Evolutionary conservation across 2,888 invertebrate species (phyloP).

Genomic region (Andrena hattorfiana): DNA sequence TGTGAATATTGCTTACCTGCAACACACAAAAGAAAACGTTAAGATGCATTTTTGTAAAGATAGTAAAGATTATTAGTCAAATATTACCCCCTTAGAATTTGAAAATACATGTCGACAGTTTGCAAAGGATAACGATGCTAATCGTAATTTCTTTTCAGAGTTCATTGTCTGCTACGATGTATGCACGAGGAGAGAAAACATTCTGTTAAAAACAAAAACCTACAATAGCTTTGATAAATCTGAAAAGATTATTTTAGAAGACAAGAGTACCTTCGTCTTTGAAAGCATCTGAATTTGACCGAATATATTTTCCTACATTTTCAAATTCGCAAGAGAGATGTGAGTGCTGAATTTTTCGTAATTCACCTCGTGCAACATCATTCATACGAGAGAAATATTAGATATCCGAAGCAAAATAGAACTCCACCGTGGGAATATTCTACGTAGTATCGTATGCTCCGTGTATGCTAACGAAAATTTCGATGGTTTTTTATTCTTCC

Average conservation of each 20-base stretch:
- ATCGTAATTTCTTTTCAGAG: too few species aligned
- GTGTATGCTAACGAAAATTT: conserved; percentile 10
- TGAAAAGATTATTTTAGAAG: background rate
- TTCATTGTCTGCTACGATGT: background rate
- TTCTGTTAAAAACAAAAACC: background rate
- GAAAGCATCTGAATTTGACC: background rate
- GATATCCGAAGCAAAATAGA: background rate
- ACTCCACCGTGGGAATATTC: background rate
- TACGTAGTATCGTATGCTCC: background rate
- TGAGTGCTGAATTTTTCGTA: background rate
- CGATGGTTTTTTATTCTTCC: background rate
- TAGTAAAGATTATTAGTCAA: background rate
- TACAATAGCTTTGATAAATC: background rate
- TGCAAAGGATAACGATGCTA: too few species aligned
- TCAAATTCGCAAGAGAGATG: background rate
- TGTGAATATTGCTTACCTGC: conserved; percentile 6
- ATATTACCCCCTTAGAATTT: background rate
- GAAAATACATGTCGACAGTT: too few species aligned
- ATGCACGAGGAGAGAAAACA: background rate
- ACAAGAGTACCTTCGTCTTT: background rate
- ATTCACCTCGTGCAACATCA: background rate
- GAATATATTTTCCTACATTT: background rate
- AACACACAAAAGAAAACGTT: background rate
- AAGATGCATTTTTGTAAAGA: background rate
- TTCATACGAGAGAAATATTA: background rate